Evolutionary conservation across 2,113 vertebrate genomes (phyloP).

Genomic region (Pelmatolapia mariae): DNA sequence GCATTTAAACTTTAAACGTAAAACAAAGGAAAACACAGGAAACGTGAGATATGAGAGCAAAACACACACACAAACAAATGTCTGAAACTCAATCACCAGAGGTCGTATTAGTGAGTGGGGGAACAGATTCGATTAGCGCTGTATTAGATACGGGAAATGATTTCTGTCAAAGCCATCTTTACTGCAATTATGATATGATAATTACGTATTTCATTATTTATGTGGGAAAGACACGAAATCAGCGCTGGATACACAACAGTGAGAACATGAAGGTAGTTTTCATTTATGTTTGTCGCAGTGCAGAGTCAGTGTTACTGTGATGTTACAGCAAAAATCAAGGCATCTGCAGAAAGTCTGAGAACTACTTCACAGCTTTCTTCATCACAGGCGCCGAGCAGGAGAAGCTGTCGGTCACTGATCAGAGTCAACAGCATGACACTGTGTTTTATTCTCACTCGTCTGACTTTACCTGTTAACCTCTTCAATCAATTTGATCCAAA

Average conservation of each 20-base stretch:
- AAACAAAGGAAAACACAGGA: not conserved
- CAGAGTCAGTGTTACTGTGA: not conserved
- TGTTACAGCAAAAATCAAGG: not conserved
- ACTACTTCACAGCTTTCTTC: not conserved
- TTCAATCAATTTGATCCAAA: not conserved
- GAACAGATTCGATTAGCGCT: constrained; percentile 99
- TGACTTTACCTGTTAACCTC: not conserved
- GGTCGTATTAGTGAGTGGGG: constrained; percentile 94
- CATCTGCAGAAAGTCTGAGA: not conserved
- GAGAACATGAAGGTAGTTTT: not conserved
- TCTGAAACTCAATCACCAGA: constrained; percentile 96
- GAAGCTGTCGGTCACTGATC: not conserved
- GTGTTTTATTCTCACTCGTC: not conserved
- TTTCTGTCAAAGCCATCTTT: constrained; percentile 99
- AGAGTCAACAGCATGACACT: not conserved
- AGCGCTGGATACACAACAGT: constrained; percentile 38
- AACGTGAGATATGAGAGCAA: not conserved
- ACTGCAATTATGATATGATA: constrained; percentile 99
- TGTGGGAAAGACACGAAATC: constrained; percentile 83
- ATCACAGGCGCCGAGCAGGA: not conserved
- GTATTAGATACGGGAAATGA: constrained; percentile 99
- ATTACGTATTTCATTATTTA: constrained; percentile 99
- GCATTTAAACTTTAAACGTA: not conserved
- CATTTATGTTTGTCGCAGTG: not conserved
- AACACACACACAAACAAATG: constrained; percentile 76